Evolutionary conservation across 2,113 vertebrate genomes (phyloP), one percentile per base, ranked within the genome.

Genomic region (Mormyrus iriodes): DNA sequence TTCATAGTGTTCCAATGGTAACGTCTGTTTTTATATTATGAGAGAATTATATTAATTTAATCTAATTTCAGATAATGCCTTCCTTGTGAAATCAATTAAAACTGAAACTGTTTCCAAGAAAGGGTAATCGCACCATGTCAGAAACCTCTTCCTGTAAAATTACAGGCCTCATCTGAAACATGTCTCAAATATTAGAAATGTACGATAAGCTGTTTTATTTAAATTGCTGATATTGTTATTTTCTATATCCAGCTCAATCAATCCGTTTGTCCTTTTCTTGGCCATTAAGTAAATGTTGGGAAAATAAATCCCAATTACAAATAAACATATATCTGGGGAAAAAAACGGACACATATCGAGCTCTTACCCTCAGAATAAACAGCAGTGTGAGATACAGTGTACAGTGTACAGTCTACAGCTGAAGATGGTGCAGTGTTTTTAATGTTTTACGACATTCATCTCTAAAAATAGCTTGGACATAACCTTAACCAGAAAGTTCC

Each of bases 381-480:
- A 31, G 65, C 65, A 69, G 0, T 15, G 1, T 39, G 84, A 7
- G 44, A 44, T 86, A 6, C 4, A 55, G 24, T 55, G 85, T 52
- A 2, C 6, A 5, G 6, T 49, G 31, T 39, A 19, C 91, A 91
- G 92, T 91, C 91, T 95, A 92, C 93, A 92, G 92, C 93, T 93
- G 90, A 92, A 93, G 92, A 94, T 92, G 91, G 73, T 91, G 65
- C 24, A 86, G 90, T 95, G 93, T 95, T 95, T 95, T 94, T 93
- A 94, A 93, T 96, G 35, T 94, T 92, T 79, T 65, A 85, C 44
- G 58, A 90, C 91, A 90, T 93, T 91, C 92, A 90, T 83, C 58
- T 88, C 95, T 94, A 94, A 95, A 96, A 95, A 96, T 96, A 96
- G 95, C 89, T 92, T 91, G 91, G 86, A 91, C 90, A 93, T 92